Conservation (phyloP, 2,888 invertebrate genomes). For the Hemithea aestivaria region DNA sequence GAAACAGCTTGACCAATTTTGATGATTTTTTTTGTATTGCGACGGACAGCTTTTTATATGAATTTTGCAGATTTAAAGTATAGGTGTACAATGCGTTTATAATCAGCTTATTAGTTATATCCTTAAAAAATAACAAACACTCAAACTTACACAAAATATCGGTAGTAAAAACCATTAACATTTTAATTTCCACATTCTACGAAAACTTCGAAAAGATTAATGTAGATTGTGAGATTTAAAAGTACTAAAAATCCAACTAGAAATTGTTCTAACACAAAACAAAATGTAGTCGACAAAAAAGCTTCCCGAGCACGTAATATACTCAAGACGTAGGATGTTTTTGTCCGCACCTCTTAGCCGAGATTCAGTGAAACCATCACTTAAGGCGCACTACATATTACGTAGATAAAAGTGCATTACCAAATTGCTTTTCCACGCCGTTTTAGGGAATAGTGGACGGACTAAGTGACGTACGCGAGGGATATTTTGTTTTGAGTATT, state of each 20-base stretch:
- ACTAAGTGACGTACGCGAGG: constrained; percentile 32
- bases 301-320: constrained; percentile 18
- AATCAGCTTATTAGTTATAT: no score
- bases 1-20: no score
- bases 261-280: constrained; percentile 8
- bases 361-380: constrained; percentile 31
- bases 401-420: constrained; percentile 62
- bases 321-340: constrained; percentile 27
- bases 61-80: no score
- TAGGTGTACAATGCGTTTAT: no score
- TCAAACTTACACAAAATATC: no score
- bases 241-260: not conserved
- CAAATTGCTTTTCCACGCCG: constrained; percentile 58
- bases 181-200: no score
- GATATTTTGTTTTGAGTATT: constrained; percentile 18
- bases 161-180: no score
- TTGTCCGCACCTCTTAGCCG: constrained; percentile 28
- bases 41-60: no score
- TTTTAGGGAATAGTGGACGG: constrained; percentile 46
- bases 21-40: no score
- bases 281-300: constrained; percentile 21
- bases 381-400: constrained; percentile 25
- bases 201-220: no score
- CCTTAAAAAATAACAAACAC: no score
- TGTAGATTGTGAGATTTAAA: no score